Percentiles rank a stretch among this genome's conserved stretches.
Evolutionary conservation across 1,140 invertebrate genomes (phyloP).

Genomic region (Caerostris extrusa): DNA sequence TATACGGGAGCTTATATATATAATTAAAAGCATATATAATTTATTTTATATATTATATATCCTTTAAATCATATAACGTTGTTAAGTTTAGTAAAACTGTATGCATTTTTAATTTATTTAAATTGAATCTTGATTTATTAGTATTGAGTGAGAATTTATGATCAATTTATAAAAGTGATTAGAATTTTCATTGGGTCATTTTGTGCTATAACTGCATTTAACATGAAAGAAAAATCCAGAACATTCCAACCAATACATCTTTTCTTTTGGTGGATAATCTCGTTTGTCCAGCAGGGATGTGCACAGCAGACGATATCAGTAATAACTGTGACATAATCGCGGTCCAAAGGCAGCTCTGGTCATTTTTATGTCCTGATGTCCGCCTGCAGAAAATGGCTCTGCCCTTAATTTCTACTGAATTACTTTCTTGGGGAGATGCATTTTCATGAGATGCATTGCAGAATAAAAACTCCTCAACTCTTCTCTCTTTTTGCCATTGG

Average conservation of each 20-base stretch:
- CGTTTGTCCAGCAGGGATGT: conserved; percentile 45
- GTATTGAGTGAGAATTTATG: too few relatives aligned
- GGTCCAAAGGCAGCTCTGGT: conserved; percentile 29
- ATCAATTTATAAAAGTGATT: neutral
- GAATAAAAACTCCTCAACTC: conserved; percentile 23
- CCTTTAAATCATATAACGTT: too few relatives aligned
- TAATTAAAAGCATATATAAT: too few relatives aligned
- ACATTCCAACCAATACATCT: neutral
- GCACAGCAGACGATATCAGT: conserved; percentile 19
- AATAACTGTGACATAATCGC: conserved; percentile 60
- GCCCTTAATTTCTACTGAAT: conserved; percentile 61
- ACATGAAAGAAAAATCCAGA: neutral
- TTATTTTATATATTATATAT: too few relatives aligned
- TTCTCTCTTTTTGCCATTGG: neutral
- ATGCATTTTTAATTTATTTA: neutral
- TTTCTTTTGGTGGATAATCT: conserved; percentile 43
- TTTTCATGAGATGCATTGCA: conserved; percentile 68
- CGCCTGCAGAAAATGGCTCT: conserved; percentile 49
- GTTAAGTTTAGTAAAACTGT: too few relatives aligned
- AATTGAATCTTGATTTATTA: neutral
- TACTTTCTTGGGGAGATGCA: conserved; percentile 59
- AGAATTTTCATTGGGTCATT: neutral
- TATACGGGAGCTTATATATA: too few relatives aligned
- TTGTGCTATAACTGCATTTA: neutral
- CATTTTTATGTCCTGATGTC: conserved; percentile 54